Base-by-base conservation (phyloP, 2,888 invertebrate genomes). In the Papilio gigon region DNA sequence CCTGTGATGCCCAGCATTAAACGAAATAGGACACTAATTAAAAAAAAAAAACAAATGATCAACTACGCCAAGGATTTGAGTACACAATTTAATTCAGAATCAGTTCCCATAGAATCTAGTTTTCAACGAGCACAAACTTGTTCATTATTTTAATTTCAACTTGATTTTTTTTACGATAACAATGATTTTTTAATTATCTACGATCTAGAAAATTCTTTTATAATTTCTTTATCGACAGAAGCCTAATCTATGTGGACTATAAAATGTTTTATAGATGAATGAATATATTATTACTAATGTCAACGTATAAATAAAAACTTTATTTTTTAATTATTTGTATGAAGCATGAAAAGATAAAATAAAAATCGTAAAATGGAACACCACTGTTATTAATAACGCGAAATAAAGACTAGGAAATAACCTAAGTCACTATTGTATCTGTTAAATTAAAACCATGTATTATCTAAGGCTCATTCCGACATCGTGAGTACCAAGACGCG, bases 91-190 rank as follows among this genome's bases (percentile, higher is more conserved):
- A 47, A 47, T 59, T 44, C 25, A 59, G 25, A 47, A 47, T 37
- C 17, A 64, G 64, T 44, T 59, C 37, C 17, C 33, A 37, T 58
- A 63, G 64, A 63, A 68, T 64, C 59, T 50, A 4, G 56, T 59
- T 59, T 58, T 64, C 37, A 68, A 64, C 64, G 47, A 44, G 20
- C 17, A 12, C 40, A 59, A 64, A 64, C 58, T 35, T 14, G 50
- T 58, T 68, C 30, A 25, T 5, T 44, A 47, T 63, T 37, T 56
- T 37, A 35, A n/a, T 42, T 58, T 63, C 2, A 14, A 58, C n/a
- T 27, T 17, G 42, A 25, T 27, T 56, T 56, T 56, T 17, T 56
- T 56, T 5, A 56, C 53, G 53, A 56, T 56, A 30, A 30, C 53
- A 9, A 17, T 30, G 53, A 30, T 4, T 53, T n/a, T 56, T 56